phyloP scores from a whole-genome alignment of 1,140 invertebrate species.

The Macrocentrus cingulum region DNA sequence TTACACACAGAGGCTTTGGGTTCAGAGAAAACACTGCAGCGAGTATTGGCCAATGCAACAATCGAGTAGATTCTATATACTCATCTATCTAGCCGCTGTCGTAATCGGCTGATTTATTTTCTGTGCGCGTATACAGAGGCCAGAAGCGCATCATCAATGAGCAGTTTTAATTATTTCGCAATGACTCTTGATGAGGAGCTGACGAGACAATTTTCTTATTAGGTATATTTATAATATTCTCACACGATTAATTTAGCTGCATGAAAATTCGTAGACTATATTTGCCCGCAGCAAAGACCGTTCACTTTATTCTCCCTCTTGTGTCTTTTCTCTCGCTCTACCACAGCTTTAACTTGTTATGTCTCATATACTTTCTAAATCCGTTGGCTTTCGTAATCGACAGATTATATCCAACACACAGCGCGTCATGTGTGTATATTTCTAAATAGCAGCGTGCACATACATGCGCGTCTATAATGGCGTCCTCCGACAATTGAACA shows the following conservation, averaged over 20 bases:
- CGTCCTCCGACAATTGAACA: too few relatives aligned
- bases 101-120: too few relatives aligned
- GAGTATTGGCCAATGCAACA: conserved; percentile 33
- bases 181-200: too few relatives aligned
- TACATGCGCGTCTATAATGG: too few relatives aligned
- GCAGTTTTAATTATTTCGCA: too few relatives aligned
- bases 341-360: too few relatives aligned
- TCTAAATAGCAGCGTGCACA: too few relatives aligned
- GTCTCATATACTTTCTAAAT: conserved; percentile 59
- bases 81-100: background rate
- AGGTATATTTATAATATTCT: background rate
- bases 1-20: conserved; percentile 47
- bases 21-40: conserved; percentile 56
- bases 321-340: background rate
- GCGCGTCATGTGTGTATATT: conserved; percentile 17
- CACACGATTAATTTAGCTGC: background rate
- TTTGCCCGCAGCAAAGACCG: conserved; percentile 30
- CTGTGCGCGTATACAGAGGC: background rate
- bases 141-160: background rate
- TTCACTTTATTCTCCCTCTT: conserved; percentile 38
- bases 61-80: background rate
- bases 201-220: too few relatives aligned
- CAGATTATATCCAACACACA: conserved; percentile 14
- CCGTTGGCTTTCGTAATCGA: conserved; percentile 57
- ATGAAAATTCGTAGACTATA: conserved; percentile 1